Evolutionary conservation across 2,797 vertebrate species (phyloP), one percentile per base, ranked within the genome.

Genomic region (Anableps anableps): DNA sequence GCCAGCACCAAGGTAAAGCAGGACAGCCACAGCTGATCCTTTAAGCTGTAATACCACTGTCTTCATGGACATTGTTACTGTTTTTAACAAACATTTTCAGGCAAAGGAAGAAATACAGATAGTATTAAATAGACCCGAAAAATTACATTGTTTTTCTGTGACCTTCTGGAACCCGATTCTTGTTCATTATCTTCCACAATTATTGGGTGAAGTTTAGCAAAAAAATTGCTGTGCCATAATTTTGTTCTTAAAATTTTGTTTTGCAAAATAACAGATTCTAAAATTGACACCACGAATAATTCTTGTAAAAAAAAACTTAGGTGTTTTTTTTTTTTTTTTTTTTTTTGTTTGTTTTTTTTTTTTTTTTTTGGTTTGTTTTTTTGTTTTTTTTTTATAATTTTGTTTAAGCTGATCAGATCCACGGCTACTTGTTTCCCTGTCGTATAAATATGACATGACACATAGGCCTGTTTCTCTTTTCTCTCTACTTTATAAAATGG

Each of bases 1-100:
- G 99, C 99, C 88, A 99, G 99, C 88, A 99, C 98, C 82, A 99
- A 99, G 97, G 98, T 98, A 86, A 83, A 82, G 23, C 29, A 34
- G 31, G 36, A 34, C 14, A 70, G 31, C 34, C 21, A 26, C 50
- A 43, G 14, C 36, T 53, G 47, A 5, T 64, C 43, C 62, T 9
- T 41, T 4, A 23, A 23, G 19, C 60, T 31, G 48, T 48, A 34
- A 23, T 26, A 45, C 34, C 36, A 19, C 23, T 29, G 4, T 13
- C 47, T 79, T 78, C 13, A 47, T 29, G 16, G 26, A 3, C 45
- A 2, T 2, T 51, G 29, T 64, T 64, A 31, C 73, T 19, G 38
- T 26, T 66, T 87, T 72, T 34, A 53, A 75, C 50, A 62, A 1
- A 23, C 34, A n/a, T 43, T 72, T 29, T 76, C 45, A 45, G 8